phyloP scores from a whole-genome alignment of 2,113 vertebrate genomes.

The Cryptoleucopteryx plumbea region DNA sequence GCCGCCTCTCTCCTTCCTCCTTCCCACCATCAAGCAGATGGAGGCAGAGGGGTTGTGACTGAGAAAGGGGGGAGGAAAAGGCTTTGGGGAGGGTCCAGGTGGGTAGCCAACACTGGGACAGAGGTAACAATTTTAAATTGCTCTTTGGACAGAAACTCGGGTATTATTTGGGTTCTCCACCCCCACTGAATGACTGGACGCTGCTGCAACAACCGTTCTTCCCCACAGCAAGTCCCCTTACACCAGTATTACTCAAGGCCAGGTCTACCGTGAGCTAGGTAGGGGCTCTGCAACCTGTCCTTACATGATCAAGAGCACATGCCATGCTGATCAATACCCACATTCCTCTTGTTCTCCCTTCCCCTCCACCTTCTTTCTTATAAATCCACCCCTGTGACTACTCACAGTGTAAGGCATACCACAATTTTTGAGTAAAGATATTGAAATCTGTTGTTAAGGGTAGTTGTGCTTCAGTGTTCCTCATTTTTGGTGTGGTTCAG shows the following conservation, averaged over 20 bases:
- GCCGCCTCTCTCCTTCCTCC: background rate
- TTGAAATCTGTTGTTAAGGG: background rate
- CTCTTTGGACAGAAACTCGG: background rate
- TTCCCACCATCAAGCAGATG: background rate
- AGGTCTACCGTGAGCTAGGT: background rate
- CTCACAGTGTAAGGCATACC: background rate
- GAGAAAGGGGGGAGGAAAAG: background rate
- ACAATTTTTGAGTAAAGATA: background rate
- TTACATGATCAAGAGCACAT: background rate
- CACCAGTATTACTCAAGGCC: background rate
- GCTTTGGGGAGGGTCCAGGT: background rate
- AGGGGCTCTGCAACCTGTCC: background rate
- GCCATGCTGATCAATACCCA: background rate
- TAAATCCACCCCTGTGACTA: background rate
- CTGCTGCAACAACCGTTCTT: background rate
- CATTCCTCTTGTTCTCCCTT: background rate
- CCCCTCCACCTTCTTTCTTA: background rate
- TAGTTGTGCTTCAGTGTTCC: background rate
- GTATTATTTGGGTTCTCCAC: background rate
- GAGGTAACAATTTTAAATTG: background rate
- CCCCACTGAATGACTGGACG: background rate
- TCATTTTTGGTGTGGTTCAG: background rate
- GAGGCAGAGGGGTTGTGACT: background rate
- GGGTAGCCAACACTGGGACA: background rate
- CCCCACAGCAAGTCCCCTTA: background rate